Conservation (phyloP, 1,140 invertebrate genomes). For the Zaprionus kolodkinae region DNA sequence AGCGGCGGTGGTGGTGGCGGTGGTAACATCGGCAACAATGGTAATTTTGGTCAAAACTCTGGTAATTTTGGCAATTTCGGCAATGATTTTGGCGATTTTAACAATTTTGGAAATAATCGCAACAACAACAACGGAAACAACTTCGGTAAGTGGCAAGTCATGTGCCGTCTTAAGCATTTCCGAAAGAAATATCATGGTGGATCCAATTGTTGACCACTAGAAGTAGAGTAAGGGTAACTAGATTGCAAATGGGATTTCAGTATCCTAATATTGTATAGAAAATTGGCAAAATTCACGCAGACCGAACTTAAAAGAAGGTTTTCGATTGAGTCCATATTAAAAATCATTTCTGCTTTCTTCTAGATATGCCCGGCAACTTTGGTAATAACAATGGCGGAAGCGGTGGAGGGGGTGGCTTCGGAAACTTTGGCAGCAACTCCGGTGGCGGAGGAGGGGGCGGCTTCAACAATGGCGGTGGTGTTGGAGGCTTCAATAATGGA, state of each 20-base stretch:
- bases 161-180: conserved; percentile 10
- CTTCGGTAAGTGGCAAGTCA: conserved; percentile 38
- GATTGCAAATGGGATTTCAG: neutral
- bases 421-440: conserved; percentile 58
- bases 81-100: conserved; percentile 70
- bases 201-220: conserved; percentile 6
- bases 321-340: neutral
- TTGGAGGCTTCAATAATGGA: conserved; percentile 40
- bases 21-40: conserved; percentile 38
- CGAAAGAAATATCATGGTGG: conserved; percentile 1
- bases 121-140: conserved; percentile 51
- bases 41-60: conserved; percentile 65
- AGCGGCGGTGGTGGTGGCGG: conserved; percentile 21
- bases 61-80: conserved; percentile 71
- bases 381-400: conserved; percentile 54
- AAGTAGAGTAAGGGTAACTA: neutral
- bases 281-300: neutral
- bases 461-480: conserved; percentile 59
- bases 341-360: neutral
- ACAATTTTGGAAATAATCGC: conserved; percentile 68
- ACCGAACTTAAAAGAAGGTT: neutral
- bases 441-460: conserved; percentile 39
- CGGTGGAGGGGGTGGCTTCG: conserved; percentile 54
- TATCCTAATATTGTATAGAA: neutral
- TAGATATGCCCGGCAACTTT: conserved; percentile 52